These are phyloP conservation scores for Etheostoma perlongum DNA, from an alignment of 2,797 vertebrate species.

Conservation along the genomic window DNA sequence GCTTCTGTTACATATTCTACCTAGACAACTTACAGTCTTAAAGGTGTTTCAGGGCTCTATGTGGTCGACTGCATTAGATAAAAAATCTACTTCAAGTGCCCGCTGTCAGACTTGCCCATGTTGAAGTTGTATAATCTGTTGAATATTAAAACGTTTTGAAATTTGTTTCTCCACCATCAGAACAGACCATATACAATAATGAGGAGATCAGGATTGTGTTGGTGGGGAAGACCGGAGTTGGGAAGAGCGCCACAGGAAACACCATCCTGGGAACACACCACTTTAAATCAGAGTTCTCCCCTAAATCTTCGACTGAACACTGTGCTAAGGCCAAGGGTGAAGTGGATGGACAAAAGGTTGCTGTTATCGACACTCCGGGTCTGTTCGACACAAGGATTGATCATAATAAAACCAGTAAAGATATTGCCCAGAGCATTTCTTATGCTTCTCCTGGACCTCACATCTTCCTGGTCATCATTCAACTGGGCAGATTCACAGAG, in stretches of 20 bases:
- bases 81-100: too few relatives aligned
- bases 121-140: too few relatives aligned
- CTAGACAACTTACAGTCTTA: too few relatives aligned
- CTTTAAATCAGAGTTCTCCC: not conserved
- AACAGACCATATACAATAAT: not conserved
- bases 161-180: not conserved
- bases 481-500: conserved; percentile 1
- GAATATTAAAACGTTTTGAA: too few relatives aligned
- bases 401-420: too few relatives aligned
- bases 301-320: fast-evolving
- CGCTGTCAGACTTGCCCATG: too few relatives aligned
- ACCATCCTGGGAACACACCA: not conserved
- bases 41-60: too few relatives aligned
- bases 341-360: conserved; percentile 3
- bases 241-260: conserved; percentile 33
- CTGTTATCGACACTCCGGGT: conserved; percentile 25
- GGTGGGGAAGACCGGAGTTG: conserved; percentile 24
- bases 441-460: conserved; percentile 33
- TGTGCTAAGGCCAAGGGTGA: not conserved
- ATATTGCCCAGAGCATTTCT: not conserved
- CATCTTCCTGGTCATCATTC: not conserved
- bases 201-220: conserved; percentile 8
- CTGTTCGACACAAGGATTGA: conserved; percentile 23
- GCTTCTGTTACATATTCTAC: too few relatives aligned
- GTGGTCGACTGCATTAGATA: too few relatives aligned